Evolutionary conservation across 2,888 invertebrate species (phyloP), one percentile per base, ranked within the genome.

Genomic region (Eilema sororculum): DNA sequence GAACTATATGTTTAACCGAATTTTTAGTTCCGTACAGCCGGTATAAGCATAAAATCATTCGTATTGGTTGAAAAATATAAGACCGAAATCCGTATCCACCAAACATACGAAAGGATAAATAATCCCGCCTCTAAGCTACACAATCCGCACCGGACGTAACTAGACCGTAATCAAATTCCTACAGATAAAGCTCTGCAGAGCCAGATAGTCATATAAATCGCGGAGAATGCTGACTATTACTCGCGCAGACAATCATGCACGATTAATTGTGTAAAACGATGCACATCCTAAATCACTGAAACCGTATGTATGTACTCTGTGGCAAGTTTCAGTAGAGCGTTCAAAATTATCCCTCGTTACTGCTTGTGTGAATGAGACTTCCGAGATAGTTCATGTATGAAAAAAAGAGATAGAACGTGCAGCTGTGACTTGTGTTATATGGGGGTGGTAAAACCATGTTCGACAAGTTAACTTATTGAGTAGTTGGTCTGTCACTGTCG

Each of bases 251-350:
- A 78, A 81, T 84, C 77, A 78, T 78, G 78, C 77, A 78, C 81
- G 82, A 85, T 82, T 84, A 83, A 83, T 83, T 71, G 79, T 83
- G 83, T 76, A 82, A 82, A 85, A 80, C 79, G 80, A 70, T 74
- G 74, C 69, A 37, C 33, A 59, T 67, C 73, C 77, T 84, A 84
- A 86, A 86, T 85, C 85, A 86, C 75, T 76, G 73, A 60, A 61
- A 62, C 59, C 68, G 65, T 68, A 62, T 67, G 67, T 64, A 68
- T 46, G 52, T 46, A 24, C 57, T 65, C 33, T 65, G 64, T 60
- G 60, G 64, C 24, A 52, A 65, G 52, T 33, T 28, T 24, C 30
- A 37, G 33, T 4, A 61, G 30, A 61, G 20, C 46, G 41, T 6
- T 28, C 24, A 37, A 64, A 64, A 46, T 63, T 20, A 28, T 52